These are phyloP conservation scores for Eulemur coronatus DNA, from an alignment of 2,797 vertebrate genomes.

Conservation along the genomic window DNA sequence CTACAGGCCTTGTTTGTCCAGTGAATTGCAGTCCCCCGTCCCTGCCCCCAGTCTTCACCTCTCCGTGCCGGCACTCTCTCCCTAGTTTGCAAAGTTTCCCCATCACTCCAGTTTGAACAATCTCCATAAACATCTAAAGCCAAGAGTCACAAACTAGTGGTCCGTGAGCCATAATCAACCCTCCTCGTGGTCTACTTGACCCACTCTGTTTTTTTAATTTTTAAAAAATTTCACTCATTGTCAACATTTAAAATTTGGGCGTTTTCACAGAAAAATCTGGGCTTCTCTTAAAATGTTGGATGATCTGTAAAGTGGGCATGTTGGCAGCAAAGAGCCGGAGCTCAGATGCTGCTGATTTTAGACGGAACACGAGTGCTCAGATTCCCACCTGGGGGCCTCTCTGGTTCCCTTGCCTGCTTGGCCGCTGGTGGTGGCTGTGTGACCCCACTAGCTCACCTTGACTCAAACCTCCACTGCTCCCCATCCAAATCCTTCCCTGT, in stretches of 20 bases:
- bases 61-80: background rate
- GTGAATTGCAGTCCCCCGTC: too few species aligned
- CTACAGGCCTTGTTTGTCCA: background rate
- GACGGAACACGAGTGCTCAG: rapidly evolving
- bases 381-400: background rate
- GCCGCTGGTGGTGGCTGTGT: background rate
- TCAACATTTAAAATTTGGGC: background rate
- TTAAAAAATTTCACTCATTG: background rate
- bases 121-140: background rate
- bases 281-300: background rate
- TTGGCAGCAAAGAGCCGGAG: background rate
- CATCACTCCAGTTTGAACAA: background rate
- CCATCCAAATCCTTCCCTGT: background rate
- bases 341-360: background rate
- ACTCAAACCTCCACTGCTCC: background rate
- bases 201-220: background rate
- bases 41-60: background rate
- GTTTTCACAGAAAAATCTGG: background rate
- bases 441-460: background rate
- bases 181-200: background rate
- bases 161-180: background rate
- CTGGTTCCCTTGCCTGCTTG: background rate
- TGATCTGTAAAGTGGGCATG: background rate
- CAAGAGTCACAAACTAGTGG: background rate
- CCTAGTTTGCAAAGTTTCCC: background rate